These are phyloP conservation scores for Drosophila stalkeri DNA, from an alignment of 2,888 invertebrate species.

Conservation along the genomic window DNA sequence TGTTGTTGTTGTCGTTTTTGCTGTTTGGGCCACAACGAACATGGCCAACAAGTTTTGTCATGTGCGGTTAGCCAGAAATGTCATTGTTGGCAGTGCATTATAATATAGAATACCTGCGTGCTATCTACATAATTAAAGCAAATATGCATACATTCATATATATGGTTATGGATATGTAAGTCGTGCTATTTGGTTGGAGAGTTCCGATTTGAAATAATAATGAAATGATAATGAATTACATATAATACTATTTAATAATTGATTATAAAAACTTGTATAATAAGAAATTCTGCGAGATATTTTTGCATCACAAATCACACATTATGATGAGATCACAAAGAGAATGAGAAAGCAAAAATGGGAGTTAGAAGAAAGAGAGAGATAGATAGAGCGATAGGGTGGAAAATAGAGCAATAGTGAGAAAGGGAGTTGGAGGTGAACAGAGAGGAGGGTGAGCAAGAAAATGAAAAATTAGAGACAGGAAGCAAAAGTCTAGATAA, in stretches of 20 bases:
- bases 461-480: no score
- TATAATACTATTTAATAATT: no score
- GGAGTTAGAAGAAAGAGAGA: not conserved
- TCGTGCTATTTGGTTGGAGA: not conserved
- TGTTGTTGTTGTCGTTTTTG: constrained; percentile 31
- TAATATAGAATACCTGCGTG: constrained; percentile 9
- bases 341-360: not conserved
- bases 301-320: no score
- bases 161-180: constrained; percentile 1
- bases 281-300: no score
- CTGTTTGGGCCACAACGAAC: constrained; percentile 33
- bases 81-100: constrained; percentile 20
- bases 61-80: constrained; percentile 51
- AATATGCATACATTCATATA: no score
- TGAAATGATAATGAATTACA: not conserved
- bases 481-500: not conserved
- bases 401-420: no score
- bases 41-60: constrained; percentile 50
- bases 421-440: no score
- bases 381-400: not conserved
- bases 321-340: no score
- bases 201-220: not conserved
- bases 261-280: no score
- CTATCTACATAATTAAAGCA: constrained; percentile 6
- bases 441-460: not conserved